Base-by-base conservation (phyloP, 2,797 vertebrate genomes). In the Ciconia nigra region DNA sequence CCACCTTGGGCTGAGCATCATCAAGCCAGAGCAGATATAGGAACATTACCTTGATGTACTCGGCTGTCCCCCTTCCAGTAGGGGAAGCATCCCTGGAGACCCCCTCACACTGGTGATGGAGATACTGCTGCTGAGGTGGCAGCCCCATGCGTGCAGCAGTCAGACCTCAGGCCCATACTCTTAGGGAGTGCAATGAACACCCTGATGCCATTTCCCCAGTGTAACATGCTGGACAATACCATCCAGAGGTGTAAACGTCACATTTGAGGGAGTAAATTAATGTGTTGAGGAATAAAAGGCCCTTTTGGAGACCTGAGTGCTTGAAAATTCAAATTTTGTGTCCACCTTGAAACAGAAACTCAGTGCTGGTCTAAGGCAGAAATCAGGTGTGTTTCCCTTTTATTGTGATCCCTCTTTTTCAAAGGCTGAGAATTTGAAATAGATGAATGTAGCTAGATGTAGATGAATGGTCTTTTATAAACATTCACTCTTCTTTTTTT, bases 41-140 rank as follows among this genome's bases (percentile, higher is more conserved):
- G 14, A 79, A 37, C 19, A 20, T 42, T 13, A 51, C 31, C 44
- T 49, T n/a, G 28, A 61, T 49, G 24, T 31, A 39, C 26, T 49
- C 6, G 5, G 14, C 16, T 61, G 47, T 39, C 15, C 29, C 16
- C 2, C 10, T 88, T 72, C 19, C 29, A 46, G 6, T 3, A n/a
- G 16, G 6, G 17, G 16, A 67, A 57, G 37, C 4, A 6, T 54
- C 62, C 18, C 49, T n/a, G 46, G 15, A 62, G 47, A 42, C 13
- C 7, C 8, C 6, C 11, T 70, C 52, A 61, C 19, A 17, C 7
- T 13, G 22, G 24, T 2, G 3, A 26, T 39, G 33, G 26, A 0
- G 1, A 22, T 29, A 24, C n/a, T 78, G 13, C 46, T 73, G 31
- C 7, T n/a, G 39, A 54, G 24, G 44, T n/a, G 28, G 20, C 29